Conservation (phyloP, 2,797 vertebrate species). For the Enteromius trimaculatus region DNA sequence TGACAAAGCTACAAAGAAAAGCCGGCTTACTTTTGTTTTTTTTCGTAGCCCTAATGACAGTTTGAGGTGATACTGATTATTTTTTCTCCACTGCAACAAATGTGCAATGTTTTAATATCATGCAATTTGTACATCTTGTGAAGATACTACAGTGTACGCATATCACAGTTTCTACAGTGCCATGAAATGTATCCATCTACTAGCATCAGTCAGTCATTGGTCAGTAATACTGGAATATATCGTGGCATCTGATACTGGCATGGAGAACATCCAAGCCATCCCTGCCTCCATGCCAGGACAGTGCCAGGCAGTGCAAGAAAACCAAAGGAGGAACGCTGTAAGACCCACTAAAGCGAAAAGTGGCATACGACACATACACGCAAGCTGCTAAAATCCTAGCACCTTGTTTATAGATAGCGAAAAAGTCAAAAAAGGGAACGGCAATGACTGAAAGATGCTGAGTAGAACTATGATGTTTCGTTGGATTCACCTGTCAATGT, state of each 20-base stretch:
- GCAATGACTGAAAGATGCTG: slow-evolving; percentile 79
- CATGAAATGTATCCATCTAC: slow-evolving; percentile 71
- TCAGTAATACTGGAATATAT: slow-evolving; percentile 37
- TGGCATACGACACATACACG: slow-evolving; percentile 62
- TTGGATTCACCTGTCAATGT: slow-evolving; percentile 63
- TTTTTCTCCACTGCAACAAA: slow-evolving; percentile 50
- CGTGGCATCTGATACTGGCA: slow-evolving; percentile 71
- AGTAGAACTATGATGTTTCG: slow-evolving; percentile 42
- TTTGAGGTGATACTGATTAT: slow-evolving; percentile 40
- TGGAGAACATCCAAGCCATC: slow-evolving; percentile 85
- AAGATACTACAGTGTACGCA: slow-evolving; percentile 50
- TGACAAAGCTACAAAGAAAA: slow-evolving; percentile 18
- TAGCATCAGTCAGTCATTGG: slow-evolving; percentile 81
- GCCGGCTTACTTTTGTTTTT: background rate
- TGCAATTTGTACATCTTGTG: slow-evolving; percentile 60
- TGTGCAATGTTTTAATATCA: slow-evolving; percentile 41
- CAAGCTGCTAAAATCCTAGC: slow-evolving; percentile 40
- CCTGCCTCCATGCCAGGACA: slow-evolving; percentile 78
- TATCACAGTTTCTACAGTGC: slow-evolving; percentile 77
- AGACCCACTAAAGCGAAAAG: slow-evolving; percentile 83
- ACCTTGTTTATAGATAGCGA: background rate
- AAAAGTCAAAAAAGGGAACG: background rate
- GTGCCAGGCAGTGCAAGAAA: slow-evolving; percentile 75
- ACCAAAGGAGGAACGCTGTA: slow-evolving; percentile 72
- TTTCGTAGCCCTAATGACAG: slow-evolving; percentile 9